phyloP scores from a whole-genome alignment of 1,140 invertebrate genomes.

The Cepaea nemoralis region DNA sequence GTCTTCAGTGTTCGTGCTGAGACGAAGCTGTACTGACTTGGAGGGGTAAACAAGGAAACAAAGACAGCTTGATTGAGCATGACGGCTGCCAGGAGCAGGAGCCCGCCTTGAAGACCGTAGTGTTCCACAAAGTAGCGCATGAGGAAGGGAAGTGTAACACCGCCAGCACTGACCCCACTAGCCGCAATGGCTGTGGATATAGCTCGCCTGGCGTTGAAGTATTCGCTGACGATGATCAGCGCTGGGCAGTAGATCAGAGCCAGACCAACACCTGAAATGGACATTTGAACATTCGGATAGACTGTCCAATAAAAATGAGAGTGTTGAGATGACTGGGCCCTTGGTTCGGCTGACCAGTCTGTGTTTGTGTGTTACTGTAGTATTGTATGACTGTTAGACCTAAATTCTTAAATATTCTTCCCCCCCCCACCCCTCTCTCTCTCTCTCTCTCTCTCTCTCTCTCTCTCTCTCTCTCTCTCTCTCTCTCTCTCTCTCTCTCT shows the following conservation, averaged over 20 bases:
- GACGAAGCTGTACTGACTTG: background rate
- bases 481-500: no score
- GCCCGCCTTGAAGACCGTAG: conserved; percentile 22
- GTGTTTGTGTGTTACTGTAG: no score
- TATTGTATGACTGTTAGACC: no score
- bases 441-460: no score
- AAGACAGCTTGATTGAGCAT: conserved; percentile 13
- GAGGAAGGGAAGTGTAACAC: background rate
- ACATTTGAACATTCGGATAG: no score
- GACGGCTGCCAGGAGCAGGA: conserved; percentile 14
- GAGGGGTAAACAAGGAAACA: conserved; percentile 1
- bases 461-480: no score
- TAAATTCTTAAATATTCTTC: no score
- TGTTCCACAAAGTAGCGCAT: conserved; percentile 9
- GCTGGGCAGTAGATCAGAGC: conserved; percentile 29
- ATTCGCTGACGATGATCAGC: conserved; percentile 25
- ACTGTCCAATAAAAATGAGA: no score
- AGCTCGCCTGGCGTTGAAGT: conserved; percentile 34
- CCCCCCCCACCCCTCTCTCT: no score
- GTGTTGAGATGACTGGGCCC: no score
- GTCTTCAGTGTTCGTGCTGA: no score
- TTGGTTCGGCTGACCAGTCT: no score
- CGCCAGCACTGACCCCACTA: conserved; percentile 26
- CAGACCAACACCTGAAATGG: conserved; percentile 29
- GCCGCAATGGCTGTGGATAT: conserved; percentile 30